phyloP scores from a whole-genome alignment of 2,888 invertebrate genomes.

The Panorpa germanica region DNA sequence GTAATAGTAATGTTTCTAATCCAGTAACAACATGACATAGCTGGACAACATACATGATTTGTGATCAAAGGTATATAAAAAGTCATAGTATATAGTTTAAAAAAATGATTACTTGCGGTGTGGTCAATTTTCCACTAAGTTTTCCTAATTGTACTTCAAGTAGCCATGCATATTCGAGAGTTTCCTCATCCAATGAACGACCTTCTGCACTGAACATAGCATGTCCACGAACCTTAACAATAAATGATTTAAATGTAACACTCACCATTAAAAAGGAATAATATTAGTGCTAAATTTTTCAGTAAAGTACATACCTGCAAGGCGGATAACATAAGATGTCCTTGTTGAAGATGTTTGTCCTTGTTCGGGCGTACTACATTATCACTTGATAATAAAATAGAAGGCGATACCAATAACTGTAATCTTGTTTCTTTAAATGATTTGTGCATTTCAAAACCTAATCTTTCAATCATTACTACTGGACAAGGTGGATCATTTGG shows the following conservation, averaged over 20 bases:
- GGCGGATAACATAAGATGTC: slow-evolving; percentile 69
- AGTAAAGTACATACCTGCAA: slow-evolving; percentile 37
- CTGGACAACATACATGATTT: slow-evolving; percentile 19
- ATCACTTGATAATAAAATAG: slow-evolving; percentile 63
- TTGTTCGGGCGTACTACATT: slow-evolving; percentile 46
- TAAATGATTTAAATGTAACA: slow-evolving; percentile 12
- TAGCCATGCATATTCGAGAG: slow-evolving; percentile 94
- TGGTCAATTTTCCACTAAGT: slow-evolving; percentile 74
- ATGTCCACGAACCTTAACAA: slow-evolving; percentile 65
- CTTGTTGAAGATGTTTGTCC: slow-evolving; percentile 59
- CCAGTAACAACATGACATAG: slow-evolving; percentile 73
- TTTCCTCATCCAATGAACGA: slow-evolving; percentile 77
- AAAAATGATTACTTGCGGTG: slow-evolving; percentile 41
- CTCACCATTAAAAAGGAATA: slow-evolving; percentile 4
- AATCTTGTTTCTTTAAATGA: slow-evolving; percentile 78
- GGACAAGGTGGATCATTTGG: slow-evolving; percentile 85
- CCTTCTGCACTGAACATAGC: slow-evolving; percentile 93
- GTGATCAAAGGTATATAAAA: not conserved
- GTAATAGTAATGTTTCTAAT: slow-evolving; percentile 70
- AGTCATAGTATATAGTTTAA: not conserved
- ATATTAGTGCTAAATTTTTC: slow-evolving; percentile 12
- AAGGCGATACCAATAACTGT: slow-evolving; percentile 76
- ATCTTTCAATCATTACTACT: slow-evolving; percentile 67
- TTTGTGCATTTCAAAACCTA: slow-evolving; percentile 97
- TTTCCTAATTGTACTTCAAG: slow-evolving; percentile 90